Base-by-base conservation (phyloP, 2,797 vertebrate species). In the Pitangus sulphuratus region DNA sequence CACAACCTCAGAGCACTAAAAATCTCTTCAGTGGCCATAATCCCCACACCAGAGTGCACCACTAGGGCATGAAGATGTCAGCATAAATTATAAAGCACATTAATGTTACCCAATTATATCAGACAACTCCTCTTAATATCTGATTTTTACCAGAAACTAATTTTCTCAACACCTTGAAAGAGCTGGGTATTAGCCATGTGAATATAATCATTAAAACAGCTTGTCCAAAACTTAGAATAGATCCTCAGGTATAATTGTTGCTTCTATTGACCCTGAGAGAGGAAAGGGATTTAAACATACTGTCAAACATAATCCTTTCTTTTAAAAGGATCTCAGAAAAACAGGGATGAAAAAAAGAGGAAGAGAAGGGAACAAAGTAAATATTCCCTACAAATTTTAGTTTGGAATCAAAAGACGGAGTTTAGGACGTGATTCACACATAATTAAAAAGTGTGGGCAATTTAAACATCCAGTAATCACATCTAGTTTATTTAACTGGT, bases 191-290 rank as follows among this genome's bases (percentile, higher is more conserved):
- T 84, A 88, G 69, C 9, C 11, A 19, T 14, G 19, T 37, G 53
- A 58, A 54, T 70, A 53, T 26, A 60, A 94, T 82, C 22, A 93
- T 85, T 94, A 74, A 93, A 91, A 51, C 42, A 65, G 50, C 62
- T 90, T 76, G 65, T 79, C 54, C 48, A 54, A 72, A 79, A 76
- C 26, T 50, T 30, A 58, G 44, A 82, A 28, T 3, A 68, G 33
- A 44, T 31, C 31, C 26, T 82, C 8, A 14, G 25, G 50, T 80
- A 9, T 50, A 86, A 90, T 71, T 90, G 65, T 44, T 75, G 8
- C 35, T 35, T 78, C 58, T 76, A 6, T 25, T 72, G 39, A 69
- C 71, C 54, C 53, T 85, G 24, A 26, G 24, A n/a, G 48, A 92
- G 71, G 25, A 87, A 58, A 17, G 25, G 20, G 24, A 39, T 75